phyloP scores from a whole-genome alignment of 2,113 vertebrate genomes.

The Barbus barbus region DNA sequence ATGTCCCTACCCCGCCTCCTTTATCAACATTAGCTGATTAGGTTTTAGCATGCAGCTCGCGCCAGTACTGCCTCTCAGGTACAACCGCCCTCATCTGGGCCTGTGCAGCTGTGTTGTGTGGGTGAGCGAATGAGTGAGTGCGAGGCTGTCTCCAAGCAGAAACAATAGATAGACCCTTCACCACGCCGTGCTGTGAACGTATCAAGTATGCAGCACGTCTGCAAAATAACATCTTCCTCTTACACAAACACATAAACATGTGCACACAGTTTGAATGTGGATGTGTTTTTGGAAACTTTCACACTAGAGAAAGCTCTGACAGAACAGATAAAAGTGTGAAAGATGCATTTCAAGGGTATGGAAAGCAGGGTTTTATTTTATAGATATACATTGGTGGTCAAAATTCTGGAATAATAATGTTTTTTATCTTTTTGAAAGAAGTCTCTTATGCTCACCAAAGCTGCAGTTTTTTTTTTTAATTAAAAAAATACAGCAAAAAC shows the following conservation, averaged over 20 bases:
- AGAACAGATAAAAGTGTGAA: background rate
- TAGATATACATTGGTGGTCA: background rate
- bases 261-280: background rate
- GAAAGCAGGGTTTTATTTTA: background rate
- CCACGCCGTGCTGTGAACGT: constrained; percentile 57
- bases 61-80: constrained; percentile 78
- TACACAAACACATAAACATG: background rate
- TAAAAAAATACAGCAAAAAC: background rate
- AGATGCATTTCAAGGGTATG: background rate
- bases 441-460: background rate
- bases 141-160: constrained; percentile 47
- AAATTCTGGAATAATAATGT: background rate
- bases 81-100: constrained; percentile 77
- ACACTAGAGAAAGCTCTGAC: no score
- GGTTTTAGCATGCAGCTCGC: constrained; percentile 79
- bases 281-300: background rate
- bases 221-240: constrained; percentile 12
- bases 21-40: constrained; percentile 85
- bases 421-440: background rate
- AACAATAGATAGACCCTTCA: constrained; percentile 52
- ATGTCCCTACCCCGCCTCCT: constrained; percentile 82
- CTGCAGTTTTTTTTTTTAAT: background rate
- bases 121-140: constrained; percentile 44
- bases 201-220: constrained; percentile 47
- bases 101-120: constrained; percentile 74